Evolutionary conservation across 2,888 invertebrate species (phyloP), one percentile per base, ranked within the genome.

Genomic region (Patella caerulea): DNA sequence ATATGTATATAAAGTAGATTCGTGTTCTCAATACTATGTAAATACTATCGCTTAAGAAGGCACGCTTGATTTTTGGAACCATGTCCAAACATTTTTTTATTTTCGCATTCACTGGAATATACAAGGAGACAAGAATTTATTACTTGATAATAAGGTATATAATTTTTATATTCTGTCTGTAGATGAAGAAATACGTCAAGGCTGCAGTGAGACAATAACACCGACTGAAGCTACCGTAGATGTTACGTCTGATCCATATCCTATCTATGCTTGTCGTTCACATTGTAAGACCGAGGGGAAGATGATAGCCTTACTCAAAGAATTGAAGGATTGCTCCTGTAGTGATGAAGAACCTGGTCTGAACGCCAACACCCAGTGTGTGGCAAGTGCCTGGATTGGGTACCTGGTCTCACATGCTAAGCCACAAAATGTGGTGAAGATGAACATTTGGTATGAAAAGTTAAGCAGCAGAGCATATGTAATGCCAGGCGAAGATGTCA

Each of bases 401-500:
- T 88, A 84, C 82, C 70, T 78, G 2, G 83, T 84, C 2, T 82
- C 85, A 0, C 83, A 80, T 70, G 70, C 84, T 5, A 79, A 72
- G 14, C 71, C 52, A 17, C 29, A 71, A 9, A 72, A 83, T 56
- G 74, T 81, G 45, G 84, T 84, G 75, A 77, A 17, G 1, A 79
- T 88, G 34, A 75, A 74, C 9, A 79, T 84, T 0, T 79, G 81
- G 11, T 80, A 78, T 11, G 71, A 77, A 7, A 81, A 71, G n/a
- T 78, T 84, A n/a, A 85, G 84, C 5, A 74, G 65, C 2, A 83
- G 85, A 59, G 70, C 78, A 14, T 90, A 91, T 80, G 86, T 87
- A 11, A 86, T 87, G 75, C 90, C 90, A 1, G 78, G 82, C 4
- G 91, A 91, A 78, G 85, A 87, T 11, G 84, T 90, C 0, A 52